Evolutionary conservation across 2,888 invertebrate species (phyloP).

Genomic region (Hemicrepidius hirtus): DNA sequence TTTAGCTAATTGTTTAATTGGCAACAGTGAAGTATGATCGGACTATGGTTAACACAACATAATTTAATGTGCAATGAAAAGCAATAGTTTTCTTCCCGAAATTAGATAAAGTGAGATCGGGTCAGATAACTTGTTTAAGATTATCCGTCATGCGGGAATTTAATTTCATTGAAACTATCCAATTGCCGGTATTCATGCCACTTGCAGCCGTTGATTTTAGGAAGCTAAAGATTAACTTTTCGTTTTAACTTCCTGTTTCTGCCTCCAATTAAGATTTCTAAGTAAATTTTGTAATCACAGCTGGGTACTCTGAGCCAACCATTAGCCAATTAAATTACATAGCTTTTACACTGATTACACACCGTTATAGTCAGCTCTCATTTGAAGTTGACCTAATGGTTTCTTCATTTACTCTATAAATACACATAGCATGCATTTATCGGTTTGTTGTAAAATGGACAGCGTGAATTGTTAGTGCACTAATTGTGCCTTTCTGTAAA

Average conservation of each 20-base stretch:
- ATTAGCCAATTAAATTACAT: slow-evolving; percentile 59
- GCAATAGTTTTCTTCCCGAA: no score
- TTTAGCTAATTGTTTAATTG: no score
- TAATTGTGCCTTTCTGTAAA: neutral
- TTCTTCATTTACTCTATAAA: slow-evolving; percentile 16
- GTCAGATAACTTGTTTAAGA: no score
- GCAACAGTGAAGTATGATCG: no score
- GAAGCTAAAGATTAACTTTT: slow-evolving; percentile 25
- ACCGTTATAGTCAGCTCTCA: slow-evolving; percentile 52
- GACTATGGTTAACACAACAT: no score
- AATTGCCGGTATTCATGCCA: neutral
- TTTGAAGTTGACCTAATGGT: slow-evolving; percentile 42
- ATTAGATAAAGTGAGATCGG: no score
- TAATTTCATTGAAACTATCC: neutral
- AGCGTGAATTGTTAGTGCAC: neutral
- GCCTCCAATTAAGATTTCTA: slow-evolving; percentile 41
- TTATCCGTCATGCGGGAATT: neutral
- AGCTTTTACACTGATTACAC: slow-evolving; percentile 58
- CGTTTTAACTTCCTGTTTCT: slow-evolving; percentile 39
- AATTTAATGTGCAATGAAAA: no score
- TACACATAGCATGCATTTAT: neutral
- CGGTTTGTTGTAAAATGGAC: no score
- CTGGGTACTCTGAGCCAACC: slow-evolving; percentile 50
- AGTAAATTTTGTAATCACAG: slow-evolving; percentile 53
- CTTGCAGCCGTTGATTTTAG: slow-evolving; percentile 1